These are phyloP conservation scores for Ruditapes philippinarum DNA, from an alignment of 1,140 invertebrate genomes.

Conservation along the genomic window DNA sequence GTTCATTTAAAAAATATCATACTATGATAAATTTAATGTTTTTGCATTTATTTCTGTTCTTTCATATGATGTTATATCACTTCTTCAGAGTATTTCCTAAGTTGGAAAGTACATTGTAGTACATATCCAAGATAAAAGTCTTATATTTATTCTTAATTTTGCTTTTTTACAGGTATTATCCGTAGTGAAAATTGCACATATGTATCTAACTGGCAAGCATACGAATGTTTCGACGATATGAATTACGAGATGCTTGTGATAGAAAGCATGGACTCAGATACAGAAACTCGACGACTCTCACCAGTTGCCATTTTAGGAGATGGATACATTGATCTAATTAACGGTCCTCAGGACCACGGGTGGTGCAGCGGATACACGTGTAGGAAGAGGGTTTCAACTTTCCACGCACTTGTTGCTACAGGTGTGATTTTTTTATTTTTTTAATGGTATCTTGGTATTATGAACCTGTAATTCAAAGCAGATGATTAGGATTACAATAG, in stretches of 20 bases:
- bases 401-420: constrained; percentile 78
- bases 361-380: constrained; percentile 85
- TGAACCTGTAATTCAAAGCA: too few species aligned
- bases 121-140: too few species aligned
- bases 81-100: too few species aligned
- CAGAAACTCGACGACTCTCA: constrained; percentile 83
- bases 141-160: too few species aligned
- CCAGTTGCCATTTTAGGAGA: constrained; percentile 83
- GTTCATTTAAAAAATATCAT: too few species aligned
- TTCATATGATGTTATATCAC: too few species aligned
- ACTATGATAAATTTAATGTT: too few species aligned
- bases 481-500: too few species aligned
- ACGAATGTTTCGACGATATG: constrained; percentile 74
- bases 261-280: constrained; percentile 85
- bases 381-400: constrained; percentile 81
- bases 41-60: too few species aligned
- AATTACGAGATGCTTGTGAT: constrained; percentile 81
- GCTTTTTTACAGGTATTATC: constrained; percentile 77
- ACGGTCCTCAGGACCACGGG: too few species aligned
- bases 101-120: too few species aligned
- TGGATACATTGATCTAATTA: constrained; percentile 85
- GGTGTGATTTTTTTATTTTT: constrained; percentile 29
- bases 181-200: constrained; percentile 75
- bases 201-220: constrained; percentile 75
- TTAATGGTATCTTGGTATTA: too few species aligned